Evolutionary conservation across 2,888 invertebrate species (phyloP).

Genomic region (Caenorhabditis doughertyi): DNA sequence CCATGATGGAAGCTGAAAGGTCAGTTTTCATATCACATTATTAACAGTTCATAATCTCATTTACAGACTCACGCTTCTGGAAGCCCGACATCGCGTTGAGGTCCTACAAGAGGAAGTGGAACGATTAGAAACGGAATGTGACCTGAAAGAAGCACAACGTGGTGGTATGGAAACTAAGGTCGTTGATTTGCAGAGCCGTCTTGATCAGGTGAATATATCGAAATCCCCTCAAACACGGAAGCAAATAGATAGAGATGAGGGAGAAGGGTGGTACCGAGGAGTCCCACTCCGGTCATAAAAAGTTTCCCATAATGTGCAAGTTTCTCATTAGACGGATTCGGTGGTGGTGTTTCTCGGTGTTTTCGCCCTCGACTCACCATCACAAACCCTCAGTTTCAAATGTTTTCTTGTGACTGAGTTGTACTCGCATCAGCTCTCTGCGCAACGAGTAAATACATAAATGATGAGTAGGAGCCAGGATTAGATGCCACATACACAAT

Average conservation of each 20-base stretch:
- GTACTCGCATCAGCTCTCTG: constrained; percentile 19
- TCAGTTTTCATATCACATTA: no score
- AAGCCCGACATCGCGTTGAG: constrained; percentile 66
- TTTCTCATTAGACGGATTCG: constrained; percentile 53
- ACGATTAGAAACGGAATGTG: constrained; percentile 68
- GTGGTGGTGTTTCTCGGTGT: constrained; percentile 9
- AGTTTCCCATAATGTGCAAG: constrained; percentile 31
- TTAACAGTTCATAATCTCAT: neutral
- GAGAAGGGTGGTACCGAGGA: neutral
- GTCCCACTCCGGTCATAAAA: constrained; percentile 48
- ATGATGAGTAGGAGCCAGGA: constrained; percentile 47
- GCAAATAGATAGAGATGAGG: neutral
- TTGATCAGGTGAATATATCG: constrained; percentile 53
- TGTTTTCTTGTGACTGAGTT: constrained; percentile 31
- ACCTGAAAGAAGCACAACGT: constrained; percentile 68
- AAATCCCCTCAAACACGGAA: neutral
- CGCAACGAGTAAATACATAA: constrained; percentile 59
- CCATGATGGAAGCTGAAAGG: constrained; percentile 64
- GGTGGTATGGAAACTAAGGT: constrained; percentile 64
- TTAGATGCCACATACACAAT: constrained; percentile 36
- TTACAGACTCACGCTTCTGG: constrained; percentile 64
- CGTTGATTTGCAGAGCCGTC: constrained; percentile 55
- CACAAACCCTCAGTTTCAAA: neutral
- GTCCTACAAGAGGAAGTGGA: constrained; percentile 75
- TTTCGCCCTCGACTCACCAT: constrained; percentile 14